Evolutionary conservation across 2,888 invertebrate genomes (phyloP), one percentile per base, ranked within the genome.

Genomic region (Drosophila tanythrix): DNA sequence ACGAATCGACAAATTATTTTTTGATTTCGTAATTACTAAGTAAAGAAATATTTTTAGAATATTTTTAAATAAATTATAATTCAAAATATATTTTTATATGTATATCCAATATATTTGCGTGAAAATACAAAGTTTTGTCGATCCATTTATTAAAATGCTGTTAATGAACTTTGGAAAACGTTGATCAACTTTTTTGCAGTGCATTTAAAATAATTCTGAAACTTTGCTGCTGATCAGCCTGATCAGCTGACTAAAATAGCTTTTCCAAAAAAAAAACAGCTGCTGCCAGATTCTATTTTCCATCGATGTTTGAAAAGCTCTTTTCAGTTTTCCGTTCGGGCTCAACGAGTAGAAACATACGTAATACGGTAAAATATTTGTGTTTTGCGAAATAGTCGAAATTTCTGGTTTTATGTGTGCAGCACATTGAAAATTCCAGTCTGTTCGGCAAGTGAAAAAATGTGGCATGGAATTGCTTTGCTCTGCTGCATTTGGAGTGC

Each of bases 401-500:
- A 75, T 73, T 50, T 7, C 48, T 62, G 25, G 25, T 27, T 50
- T 51, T 29, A 33, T 64, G 62, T 64, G 57, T 48, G 67, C 48
- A 59, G 38, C 55, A 68, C n/a, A 56, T 40, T 46, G 56, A 50
- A 71, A 71, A 76, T 76, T 82, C 76, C 79, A 60, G 52, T 51
- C 40, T 65, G 38, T 29, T 29, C 40, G 29, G 38, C 33, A 62
- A 29, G 10, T 38, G 15, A 27, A 64, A 72, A 69, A 59, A 85
- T 85, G 85, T 74, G 89, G 83, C 79, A 66, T 40, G 73, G 75
- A 68, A 78, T 74, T 62, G 59, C 68, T 60, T 8, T 81, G 63
- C 53, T 86, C 27, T 59, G 71, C 53, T 81, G 80, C 73, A 64
- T 80, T 31, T 87, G 80, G 80, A 82, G 67, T 72, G 88, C 88